Percentiles rank a stretch among this genome's conserved stretches.
Conservation (phyloP, 2,113 vertebrate species). For the Panthera leo region DNA sequence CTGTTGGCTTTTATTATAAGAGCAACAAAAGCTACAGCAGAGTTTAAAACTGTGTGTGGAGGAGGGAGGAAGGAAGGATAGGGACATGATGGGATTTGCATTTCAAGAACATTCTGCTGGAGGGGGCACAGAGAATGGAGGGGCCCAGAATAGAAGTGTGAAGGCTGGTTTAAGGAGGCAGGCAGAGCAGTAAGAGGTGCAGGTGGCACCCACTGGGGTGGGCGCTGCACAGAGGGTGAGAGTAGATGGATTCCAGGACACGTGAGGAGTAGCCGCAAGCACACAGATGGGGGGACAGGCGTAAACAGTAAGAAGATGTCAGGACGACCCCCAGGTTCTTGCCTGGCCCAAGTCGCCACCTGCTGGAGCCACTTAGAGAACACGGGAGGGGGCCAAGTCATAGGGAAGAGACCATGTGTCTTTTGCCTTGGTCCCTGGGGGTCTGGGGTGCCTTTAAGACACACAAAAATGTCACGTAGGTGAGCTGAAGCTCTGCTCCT, state of each 20-base stretch:
- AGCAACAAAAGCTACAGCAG: not conserved
- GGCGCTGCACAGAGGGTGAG: too few relatives aligned
- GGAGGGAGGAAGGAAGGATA: not conserved
- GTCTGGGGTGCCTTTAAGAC: not conserved
- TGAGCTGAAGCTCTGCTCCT: not conserved
- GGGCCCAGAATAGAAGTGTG: not conserved
- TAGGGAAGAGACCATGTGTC: not conserved
- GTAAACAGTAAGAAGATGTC: not conserved
- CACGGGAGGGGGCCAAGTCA: not conserved
- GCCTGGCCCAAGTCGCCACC: not conserved
- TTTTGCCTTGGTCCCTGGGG: not conserved
- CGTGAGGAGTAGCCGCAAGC: not conserved
- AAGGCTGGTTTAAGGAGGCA: not conserved
- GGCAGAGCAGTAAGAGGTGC: not conserved
- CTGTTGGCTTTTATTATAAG: not conserved
- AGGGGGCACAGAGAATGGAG: not conserved
- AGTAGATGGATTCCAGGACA: not conserved
- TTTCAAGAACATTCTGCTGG: not conserved
- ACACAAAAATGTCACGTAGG: not conserved
- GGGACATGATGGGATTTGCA: not conserved
- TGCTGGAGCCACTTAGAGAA: not conserved
- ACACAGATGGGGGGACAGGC: not conserved
- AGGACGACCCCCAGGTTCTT: not conserved
- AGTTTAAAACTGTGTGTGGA: not conserved
- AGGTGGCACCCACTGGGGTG: accelerated